Evolutionary conservation across 2,113 vertebrate species (phyloP), one percentile per base, ranked within the genome.

Genomic region (Aplodontia rufa): DNA sequence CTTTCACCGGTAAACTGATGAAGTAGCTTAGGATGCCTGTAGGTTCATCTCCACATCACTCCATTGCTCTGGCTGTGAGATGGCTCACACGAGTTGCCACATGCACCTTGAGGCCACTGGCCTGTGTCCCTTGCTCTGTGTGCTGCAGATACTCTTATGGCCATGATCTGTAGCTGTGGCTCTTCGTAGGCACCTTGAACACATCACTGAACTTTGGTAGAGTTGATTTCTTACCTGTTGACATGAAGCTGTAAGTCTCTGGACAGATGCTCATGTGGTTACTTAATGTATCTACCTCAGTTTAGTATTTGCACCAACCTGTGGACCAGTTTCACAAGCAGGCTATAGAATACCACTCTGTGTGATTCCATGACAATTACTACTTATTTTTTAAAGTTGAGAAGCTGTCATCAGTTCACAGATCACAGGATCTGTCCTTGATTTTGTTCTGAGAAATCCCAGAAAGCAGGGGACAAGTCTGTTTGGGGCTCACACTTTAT

Each of bases 351-450:
- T 26, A 28, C 42, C 45, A 72, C 35, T 19, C 47, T 5, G 20
- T 53, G 45, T n/a, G 5, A 60, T 30, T 85, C 37, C 80, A 47
- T 35, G 35, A 9, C 95, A 96, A 45, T 4, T 45, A 49, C 13
- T 53, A 5, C 42, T 40, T 75, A 20, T 74, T 91, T 83, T 51
- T 58, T 75, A 19, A 16, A 28, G n/a, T 74, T 60, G 37, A 40
- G 22, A 87, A 62, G 11, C 30, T 45, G 17, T 82, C 28, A 32
- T 8, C 47, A 45, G 69, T 64, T 89, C 69, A 45, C 32, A 42
- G 40, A 64, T 93, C 8, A 28, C 53, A 88, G 66, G 30, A 26
- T 94, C 28, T 90, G 22, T 42, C 90, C 76, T 83, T 69, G 55
- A 30, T 90, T 93, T 87, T 75, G 49, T 90, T 91, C 45, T 17